These are phyloP conservation scores for Mycteria americana DNA, from an alignment of 2,797 vertebrate species.

Conservation along the genomic window DNA sequence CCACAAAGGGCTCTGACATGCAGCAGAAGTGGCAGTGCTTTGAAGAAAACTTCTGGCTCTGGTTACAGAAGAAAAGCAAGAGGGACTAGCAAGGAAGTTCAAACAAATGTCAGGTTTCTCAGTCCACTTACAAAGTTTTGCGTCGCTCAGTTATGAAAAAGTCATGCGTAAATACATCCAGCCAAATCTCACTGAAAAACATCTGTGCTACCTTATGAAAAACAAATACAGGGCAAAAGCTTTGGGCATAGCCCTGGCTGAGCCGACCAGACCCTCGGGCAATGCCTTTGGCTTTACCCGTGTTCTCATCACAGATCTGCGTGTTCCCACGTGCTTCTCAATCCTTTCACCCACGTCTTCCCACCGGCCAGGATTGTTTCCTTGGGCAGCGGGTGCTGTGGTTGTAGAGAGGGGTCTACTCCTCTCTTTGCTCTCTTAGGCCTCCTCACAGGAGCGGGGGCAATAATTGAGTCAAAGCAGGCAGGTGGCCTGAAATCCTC, in stretches of 20 bases:
- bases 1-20: not conserved
- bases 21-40: not conserved
- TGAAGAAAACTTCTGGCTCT: not conserved
- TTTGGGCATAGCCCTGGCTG: not conserved
- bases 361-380: accelerated
- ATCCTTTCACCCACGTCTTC: not conserved
- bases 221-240: not conserved
- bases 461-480: not conserved
- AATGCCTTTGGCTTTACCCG: not conserved
- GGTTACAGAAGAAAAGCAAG: not conserved
- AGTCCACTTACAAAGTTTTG: not conserved
- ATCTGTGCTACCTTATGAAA: not conserved
- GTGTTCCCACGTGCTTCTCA: accelerated
- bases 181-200: not conserved
- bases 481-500: not conserved
- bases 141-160: not conserved
- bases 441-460: not conserved
- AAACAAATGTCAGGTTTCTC: not conserved
- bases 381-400: not conserved
- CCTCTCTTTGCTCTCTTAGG: not conserved
- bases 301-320: not conserved
- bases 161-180: not conserved
- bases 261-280: accelerated
- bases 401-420: not conserved
- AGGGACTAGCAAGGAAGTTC: not conserved